Base-by-base conservation (phyloP, 2,888 invertebrate genomes). In the Epistrophe grossulariae region DNA sequence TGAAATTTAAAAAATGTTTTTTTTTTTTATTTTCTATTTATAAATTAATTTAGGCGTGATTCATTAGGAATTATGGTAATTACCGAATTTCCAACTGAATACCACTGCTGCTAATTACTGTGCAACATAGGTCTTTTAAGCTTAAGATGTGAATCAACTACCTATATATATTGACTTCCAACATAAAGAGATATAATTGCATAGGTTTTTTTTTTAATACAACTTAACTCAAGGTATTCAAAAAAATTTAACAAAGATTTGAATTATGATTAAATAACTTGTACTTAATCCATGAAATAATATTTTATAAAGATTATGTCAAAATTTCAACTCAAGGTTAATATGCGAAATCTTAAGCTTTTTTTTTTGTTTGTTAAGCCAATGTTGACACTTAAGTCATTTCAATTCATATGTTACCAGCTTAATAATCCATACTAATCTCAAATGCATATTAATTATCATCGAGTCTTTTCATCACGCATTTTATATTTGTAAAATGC, bases 281-380 rank as follows among this genome's bases (percentile, higher is more conserved):
- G 35, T 59, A 59, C 35, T 35, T 59, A 38, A 59, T 59, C 59
- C 59, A 11, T 59, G 5, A 38, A 59, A n/a, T 31, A 31, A 15
- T 55, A 31, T 28, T 28, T 15, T 1, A 35, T 35, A 19, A 3
- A 7, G 35, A 17, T 59, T 59, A 59, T 59, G 11, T 59, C 8
- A 17, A 59, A 17, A 35, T 55, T 15, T 31, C 55, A 59, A 35
- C 59, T 19, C 17, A 59, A 35, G 35, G 35, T 35, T n/a, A 59
- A 15, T 57, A 57, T 59, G 35, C 59, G 3, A 59, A 59, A 59
- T 59, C 35, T 28, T 52, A 52, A 52, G 24, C 3, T 24, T 24
- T 2, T 24, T 24, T 24, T 24, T 24, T 24, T n/a, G n/a, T n/a
- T n/a, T n/a, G n/a, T 24, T 52, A 17, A 48, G 17, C 11, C 5